Percentiles rank a stretch among this genome's conserved stretches.
These are phyloP conservation scores for Burhinus bistriatus DNA, from an alignment of 2,113 vertebrate species.

Conservation along the genomic window DNA sequence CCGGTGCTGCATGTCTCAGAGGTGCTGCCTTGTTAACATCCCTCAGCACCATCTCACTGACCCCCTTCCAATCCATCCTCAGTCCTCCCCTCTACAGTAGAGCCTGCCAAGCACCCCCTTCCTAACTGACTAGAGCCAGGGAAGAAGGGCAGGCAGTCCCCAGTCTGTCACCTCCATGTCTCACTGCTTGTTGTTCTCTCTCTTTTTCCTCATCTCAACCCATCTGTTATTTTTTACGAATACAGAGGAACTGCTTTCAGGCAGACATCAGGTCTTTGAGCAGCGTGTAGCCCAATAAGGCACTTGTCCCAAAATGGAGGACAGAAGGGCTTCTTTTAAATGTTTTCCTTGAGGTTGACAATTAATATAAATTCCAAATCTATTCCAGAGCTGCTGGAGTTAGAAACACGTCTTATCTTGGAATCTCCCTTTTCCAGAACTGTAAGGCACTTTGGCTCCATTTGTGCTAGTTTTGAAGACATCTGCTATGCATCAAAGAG, in stretches of 20 bases:
- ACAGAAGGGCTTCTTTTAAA: background rate
- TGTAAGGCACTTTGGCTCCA: constrained; percentile 6
- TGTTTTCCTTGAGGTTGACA: constrained; percentile 15
- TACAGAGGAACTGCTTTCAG: background rate
- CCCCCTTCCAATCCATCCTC: background rate
- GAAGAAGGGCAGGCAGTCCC: background rate
- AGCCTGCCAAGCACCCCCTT: background rate
- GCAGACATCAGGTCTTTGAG: background rate
- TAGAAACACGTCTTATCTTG: constrained; percentile 18
- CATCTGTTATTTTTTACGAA: background rate
- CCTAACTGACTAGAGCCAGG: background rate
- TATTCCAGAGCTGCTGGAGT: background rate
- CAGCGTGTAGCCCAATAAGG: background rate
- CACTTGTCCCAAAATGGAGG: background rate
- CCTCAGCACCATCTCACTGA: background rate
- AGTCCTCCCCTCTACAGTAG: background rate
- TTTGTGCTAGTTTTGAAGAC: constrained; percentile 20
- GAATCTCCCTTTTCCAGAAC: constrained; percentile 22
- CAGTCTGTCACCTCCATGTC: constrained; percentile 20
- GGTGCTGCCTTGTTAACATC: background rate
- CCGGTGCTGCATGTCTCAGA: background rate
- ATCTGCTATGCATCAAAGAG: constrained; percentile 35
- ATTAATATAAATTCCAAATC: constrained; percentile 1
- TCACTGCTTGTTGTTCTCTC: background rate
- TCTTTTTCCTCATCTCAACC: background rate